Evolutionary conservation across 1,140 invertebrate genomes (phyloP).

Genomic region (Lasioglossum baleicum): DNA sequence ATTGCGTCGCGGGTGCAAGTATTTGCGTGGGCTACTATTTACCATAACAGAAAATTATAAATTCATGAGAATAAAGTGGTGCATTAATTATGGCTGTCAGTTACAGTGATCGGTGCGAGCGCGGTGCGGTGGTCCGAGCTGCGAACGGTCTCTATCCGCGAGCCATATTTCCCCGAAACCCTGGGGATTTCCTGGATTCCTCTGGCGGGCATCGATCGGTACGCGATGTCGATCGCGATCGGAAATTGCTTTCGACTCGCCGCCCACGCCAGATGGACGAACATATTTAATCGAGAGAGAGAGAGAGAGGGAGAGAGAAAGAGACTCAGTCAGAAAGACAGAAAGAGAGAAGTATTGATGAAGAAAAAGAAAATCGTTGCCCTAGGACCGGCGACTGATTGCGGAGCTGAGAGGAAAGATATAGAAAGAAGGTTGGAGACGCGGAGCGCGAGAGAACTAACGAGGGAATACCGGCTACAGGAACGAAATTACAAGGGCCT

Average conservation of each 20-base stretch:
- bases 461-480: not conserved
- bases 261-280: slow-evolving; percentile 25
- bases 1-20: slow-evolving; percentile 22
- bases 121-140: no score
- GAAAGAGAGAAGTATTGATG: no score
- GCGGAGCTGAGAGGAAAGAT: not conserved
- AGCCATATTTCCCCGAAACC: not conserved
- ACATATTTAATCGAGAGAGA: slow-evolving; percentile 22
- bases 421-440: not conserved
- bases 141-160: not conserved
- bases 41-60: slow-evolving; percentile 30
- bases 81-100: slow-evolving; percentile 25
- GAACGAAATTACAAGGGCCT: not conserved
- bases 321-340: no score
- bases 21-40: slow-evolving; percentile 5
- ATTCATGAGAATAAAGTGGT: slow-evolving; percentile 25
- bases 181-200: slow-evolving; percentile 16
- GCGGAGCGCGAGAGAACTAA: no score
- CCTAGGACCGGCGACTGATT: no score
- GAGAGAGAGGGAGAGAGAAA: no score
- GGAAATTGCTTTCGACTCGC: slow-evolving; percentile 34
- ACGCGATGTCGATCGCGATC: slow-evolving; percentile 20
- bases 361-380: not conserved
- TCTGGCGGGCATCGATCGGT: slow-evolving; percentile 11
- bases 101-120: not conserved